Evolutionary conservation across 2,113 vertebrate species (phyloP), one percentile per base, ranked within the genome.

Genomic region (Gobio gobio): DNA sequence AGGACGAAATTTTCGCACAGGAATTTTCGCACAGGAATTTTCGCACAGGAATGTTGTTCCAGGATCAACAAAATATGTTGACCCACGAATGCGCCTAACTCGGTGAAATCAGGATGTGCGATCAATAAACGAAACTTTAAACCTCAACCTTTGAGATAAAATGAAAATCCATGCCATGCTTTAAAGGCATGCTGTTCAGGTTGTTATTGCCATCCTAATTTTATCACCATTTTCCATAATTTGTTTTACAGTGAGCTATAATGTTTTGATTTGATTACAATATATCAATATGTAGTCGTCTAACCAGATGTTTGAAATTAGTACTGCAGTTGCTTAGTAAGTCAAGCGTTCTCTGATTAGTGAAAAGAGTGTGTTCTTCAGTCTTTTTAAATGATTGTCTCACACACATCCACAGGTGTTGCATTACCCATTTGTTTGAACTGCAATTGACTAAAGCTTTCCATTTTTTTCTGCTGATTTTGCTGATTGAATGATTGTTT

Each of bases 401-500:
- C 66, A 80, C 66, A 76, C 49, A 45, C 51, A 64, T 66, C 63
- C 82, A 87, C 87, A 85, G 73, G 85, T 86, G 63, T 84, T 83
- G 83, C 56, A 66, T 85, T 87, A 58, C 70, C 59, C 58, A 47
- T 85, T 22, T 59, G 84, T 91, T 88, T 90, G 63, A 86, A 86
- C 88, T 89, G 83, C 84, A 36, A 78, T 79, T 87, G 84, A 87
- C 78, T 89, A 83, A 61, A 89, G 86, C 88, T 86, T 83, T 56
- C 83, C 70, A 14, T 72, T 73, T 61, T 86, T 91, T 85, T 88
- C 87, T 86, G 81, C 82, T 88, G 78, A 87, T 88, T 85, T 83
- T 87, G 79, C 87, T 89, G 90, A 86, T 90, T 89, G 76, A 84
- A 84, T 86, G 78, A 87, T 90, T 90, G 85, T 88, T 89, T 70